A percentile compares a stretch with the other conserved stretches of the same genome.
phyloP scores from a whole-genome alignment of 2,797 vertebrate species.

The Clangula hyemalis region DNA sequence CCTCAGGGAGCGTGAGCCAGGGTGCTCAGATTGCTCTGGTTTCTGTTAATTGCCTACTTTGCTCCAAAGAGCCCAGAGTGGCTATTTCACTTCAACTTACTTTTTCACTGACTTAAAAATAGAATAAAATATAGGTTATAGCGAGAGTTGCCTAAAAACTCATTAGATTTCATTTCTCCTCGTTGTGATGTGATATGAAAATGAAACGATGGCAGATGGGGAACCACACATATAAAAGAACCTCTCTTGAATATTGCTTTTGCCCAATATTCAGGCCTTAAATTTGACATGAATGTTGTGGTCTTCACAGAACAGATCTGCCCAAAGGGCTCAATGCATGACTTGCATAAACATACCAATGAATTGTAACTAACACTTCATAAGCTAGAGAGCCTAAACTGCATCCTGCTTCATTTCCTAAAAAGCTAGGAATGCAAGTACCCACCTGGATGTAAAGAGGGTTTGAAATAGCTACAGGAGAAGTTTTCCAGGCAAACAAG shows the following conservation, averaged over 20 bases:
- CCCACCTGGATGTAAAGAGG: no score
- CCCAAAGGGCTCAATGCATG: no score
- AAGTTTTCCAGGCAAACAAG: no score
- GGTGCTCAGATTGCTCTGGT: constrained; percentile 21
- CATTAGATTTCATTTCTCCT: not conserved
- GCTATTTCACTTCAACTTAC: constrained; percentile 11
- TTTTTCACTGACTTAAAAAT: constrained; percentile 36
- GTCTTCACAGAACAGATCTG: no score
- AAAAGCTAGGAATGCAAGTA: no score
- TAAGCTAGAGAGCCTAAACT: no score
- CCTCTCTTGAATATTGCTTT: not conserved
- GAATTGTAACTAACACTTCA: no score
- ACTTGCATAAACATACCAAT: no score
- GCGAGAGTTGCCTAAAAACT: constrained; percentile 11
- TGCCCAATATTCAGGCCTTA: not conserved
- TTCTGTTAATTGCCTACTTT: constrained; percentile 63
- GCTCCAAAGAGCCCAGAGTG: constrained; percentile 25
- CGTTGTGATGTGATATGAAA: not conserved
- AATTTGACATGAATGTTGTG: not conserved
- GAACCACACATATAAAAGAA: not conserved
- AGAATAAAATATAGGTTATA: constrained; percentile 49
- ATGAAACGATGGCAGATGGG: not conserved
- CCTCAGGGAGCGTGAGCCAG: constrained; percentile 34
- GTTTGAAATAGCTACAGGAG: no score
- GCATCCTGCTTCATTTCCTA: no score